Base-by-base conservation (phyloP, 2,797 vertebrate genomes). In the Alcedo quadribrachys region DNA sequence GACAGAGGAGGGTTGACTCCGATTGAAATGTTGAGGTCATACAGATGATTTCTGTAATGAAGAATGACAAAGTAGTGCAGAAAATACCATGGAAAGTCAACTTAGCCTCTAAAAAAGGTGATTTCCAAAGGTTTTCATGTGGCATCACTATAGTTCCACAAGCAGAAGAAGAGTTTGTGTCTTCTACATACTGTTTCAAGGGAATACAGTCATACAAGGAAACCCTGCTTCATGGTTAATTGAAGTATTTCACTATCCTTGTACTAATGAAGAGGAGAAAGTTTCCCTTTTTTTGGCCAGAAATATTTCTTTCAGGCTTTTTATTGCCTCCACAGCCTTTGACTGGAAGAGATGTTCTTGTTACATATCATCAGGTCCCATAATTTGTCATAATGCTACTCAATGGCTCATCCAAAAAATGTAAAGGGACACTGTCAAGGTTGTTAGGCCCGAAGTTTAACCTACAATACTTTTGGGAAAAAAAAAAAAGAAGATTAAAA, bases 341-440 rank as follows among this genome's bases (percentile, higher is more conserved):
- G 16, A 51, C 90, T 96, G 81, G 67, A 33, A 74, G 46, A 94
- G 86, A 75, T 77, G 74, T 90, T 95, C 94, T 66, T 81, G 76
- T 94, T 90, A 76, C 86, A 45, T 93, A 63, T 57, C 94, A 93
- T 89, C 90, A 76, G 83, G 75, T 73, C 82, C 94, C 93, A 53
- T 94, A 91, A 94, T 94, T 95, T 94, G 70, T 94, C 94, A 69
- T 94, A 92, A 86, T 66, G 60, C 48, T 86, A 67, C 70, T 94
- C 94, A 95, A 30, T 91, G 81, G 83, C 92, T 96, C 25, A 0
- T 86, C 86, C 69, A 8, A 92, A 75, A 92, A 90, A 88, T 69
- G 65, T 90, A 77, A 91, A 84, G 88, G 77, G 70, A 40, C 0
- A 0, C 60, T 76, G 81, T 60, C 81, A 91, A 53, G 90, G 93